Conservation (phyloP, 2,113 vertebrate genomes). For the Chaenogobius annularis region DNA sequence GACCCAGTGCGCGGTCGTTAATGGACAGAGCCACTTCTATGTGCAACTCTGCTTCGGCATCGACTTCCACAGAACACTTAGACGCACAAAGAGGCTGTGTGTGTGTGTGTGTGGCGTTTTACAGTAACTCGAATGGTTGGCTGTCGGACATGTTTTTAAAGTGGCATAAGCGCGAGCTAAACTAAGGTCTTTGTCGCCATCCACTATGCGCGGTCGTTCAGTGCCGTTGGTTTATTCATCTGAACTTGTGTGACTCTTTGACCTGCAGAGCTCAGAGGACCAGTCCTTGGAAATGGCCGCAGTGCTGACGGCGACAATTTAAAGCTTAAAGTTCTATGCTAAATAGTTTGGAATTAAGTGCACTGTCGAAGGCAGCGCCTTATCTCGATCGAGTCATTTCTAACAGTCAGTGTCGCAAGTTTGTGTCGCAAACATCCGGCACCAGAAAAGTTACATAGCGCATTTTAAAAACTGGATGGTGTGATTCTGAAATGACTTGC, state of each 20-base stretch:
- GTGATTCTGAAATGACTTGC: no score
- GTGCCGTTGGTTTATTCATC: constrained; percentile 51
- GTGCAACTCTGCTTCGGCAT: constrained; percentile 35
- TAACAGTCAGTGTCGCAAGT: no score
- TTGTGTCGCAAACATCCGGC: no score
- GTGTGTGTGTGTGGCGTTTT: constrained; percentile 29
- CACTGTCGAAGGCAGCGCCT: no score
- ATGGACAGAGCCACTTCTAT: constrained; percentile 57
- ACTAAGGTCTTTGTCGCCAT: constrained; percentile 58
- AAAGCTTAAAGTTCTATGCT: constrained; percentile 19
- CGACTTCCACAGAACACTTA: constrained; percentile 37
- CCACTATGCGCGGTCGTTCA: constrained; percentile 47
- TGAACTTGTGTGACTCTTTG: constrained; percentile 26
- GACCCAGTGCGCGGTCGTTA: constrained; percentile 50
- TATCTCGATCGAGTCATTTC: no score
- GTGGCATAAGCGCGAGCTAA: constrained; percentile 27
- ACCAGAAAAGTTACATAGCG: no score
- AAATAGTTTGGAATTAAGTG: background rate
- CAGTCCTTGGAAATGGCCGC: constrained; percentile 4
- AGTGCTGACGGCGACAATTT: constrained; percentile 7
- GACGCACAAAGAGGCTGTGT: constrained; percentile 12
- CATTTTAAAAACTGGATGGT: no score
- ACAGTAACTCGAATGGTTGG: constrained; percentile 30
- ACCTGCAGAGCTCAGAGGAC: constrained; percentile 22
- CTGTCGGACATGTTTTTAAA: constrained; percentile 45